A percentile compares a stretch with the other conserved stretches of the same genome.
phyloP scores from a whole-genome alignment of 2,888 invertebrate species.

The Smittia sp. region DNA sequence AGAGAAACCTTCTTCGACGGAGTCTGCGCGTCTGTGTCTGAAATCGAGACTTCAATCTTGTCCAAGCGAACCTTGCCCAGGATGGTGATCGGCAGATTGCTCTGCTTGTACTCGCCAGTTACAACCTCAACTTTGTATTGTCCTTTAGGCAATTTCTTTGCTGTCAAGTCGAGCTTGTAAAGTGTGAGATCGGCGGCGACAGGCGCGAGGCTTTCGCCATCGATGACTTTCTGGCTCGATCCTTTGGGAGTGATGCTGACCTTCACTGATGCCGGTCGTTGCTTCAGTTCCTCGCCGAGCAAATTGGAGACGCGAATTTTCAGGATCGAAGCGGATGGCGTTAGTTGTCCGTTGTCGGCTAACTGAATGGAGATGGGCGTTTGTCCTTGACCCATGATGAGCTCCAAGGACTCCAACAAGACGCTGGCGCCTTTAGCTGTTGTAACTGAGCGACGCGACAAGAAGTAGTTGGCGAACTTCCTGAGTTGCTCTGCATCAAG shows the following conservation, averaged over 20 bases:
- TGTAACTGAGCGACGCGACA: conserved; percentile 85
- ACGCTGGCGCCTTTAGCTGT: conserved; percentile 78
- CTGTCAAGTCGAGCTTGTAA: conserved; percentile 73
- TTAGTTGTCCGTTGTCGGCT: conserved; percentile 74
- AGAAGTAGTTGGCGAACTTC: conserved; percentile 87
- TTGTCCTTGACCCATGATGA: conserved; percentile 68
- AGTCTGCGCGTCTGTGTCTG: conserved; percentile 86
- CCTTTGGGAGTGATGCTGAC: conserved; percentile 53
- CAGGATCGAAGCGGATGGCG: conserved; percentile 69
- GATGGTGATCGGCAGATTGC: conserved; percentile 64
- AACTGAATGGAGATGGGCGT: conserved; percentile 83
- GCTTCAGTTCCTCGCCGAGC: conserved; percentile 64
- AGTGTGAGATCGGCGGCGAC: conserved; percentile 62
- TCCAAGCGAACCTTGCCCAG: conserved; percentile 74
- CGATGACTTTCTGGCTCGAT: conserved; percentile 67
- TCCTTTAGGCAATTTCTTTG: conserved; percentile 76
- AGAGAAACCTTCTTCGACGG: conserved; percentile 75
- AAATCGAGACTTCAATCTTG: conserved; percentile 79
- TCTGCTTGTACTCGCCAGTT: conserved; percentile 62
- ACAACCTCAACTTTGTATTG: conserved; percentile 78
- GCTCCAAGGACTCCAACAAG: conserved; percentile 73
- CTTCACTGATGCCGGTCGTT: conserved; percentile 47
- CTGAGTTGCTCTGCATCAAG: conserved; percentile 76
- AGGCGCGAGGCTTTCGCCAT: conserved; percentile 57
- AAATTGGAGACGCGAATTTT: conserved; percentile 71